Conservation (phyloP, 2,113 vertebrate genomes). For the Gasterosteus aculeatus region DNA sequence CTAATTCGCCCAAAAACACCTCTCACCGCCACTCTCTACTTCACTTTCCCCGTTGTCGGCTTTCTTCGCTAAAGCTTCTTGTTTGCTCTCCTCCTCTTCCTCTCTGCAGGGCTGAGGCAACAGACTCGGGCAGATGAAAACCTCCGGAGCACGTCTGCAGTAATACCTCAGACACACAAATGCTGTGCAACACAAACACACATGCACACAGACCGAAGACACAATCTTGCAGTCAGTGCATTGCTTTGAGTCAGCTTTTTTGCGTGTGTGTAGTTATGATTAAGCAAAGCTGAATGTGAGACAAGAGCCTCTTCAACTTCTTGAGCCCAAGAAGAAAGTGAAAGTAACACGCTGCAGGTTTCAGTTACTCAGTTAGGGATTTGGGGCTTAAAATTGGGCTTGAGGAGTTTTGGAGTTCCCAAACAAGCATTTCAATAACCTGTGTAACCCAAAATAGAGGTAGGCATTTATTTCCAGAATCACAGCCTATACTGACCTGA, state of each 20-base stretch:
- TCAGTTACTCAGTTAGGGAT: conserved; percentile 10
- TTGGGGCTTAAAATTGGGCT: conserved; percentile 28
- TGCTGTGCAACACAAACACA: conserved; percentile 19
- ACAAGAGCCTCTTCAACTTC: conserved; percentile 55
- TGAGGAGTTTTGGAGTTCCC: neutral
- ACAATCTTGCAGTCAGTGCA: conserved; percentile 49
- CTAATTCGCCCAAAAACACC: conserved; percentile 75
- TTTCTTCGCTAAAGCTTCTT: conserved; percentile 50
- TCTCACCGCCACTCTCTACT: conserved; percentile 61
- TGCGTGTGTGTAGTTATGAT: conserved; percentile 59
- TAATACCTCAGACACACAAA: conserved; percentile 71
- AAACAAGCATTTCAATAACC: neutral
- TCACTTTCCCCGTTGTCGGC: conserved; percentile 50
- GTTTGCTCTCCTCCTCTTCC: conserved; percentile 54
- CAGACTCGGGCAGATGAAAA: conserved; percentile 73
- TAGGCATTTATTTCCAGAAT: neutral
- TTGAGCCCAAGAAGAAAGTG: conserved; percentile 21
- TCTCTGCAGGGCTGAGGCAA: conserved; percentile 68
- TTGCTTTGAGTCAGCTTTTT: conserved; percentile 54
- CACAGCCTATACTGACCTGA: neutral
- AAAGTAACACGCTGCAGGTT: conserved; percentile 34
- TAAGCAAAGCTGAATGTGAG: conserved; percentile 56
- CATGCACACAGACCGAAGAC: conserved; percentile 25
- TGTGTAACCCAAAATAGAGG: neutral
- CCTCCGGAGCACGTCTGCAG: conserved; percentile 74